Conservation (phyloP, 2,888 invertebrate species). For the Fragum sueziense region DNA sequence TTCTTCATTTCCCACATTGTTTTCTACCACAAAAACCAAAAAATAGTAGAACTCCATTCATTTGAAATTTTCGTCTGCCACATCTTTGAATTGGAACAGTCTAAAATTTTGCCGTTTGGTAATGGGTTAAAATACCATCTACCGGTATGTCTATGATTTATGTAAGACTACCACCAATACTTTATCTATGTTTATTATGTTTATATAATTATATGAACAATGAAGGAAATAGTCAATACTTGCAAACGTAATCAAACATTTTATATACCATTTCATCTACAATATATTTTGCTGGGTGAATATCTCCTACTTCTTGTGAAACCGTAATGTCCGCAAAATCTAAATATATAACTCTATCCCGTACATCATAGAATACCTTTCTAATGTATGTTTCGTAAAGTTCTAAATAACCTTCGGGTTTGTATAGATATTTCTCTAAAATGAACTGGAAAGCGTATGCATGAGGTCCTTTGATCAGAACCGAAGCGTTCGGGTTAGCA, state of each 20-base stretch:
- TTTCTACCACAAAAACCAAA: too few relatives aligned
- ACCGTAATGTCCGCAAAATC: neutral
- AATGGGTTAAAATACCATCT: too few relatives aligned
- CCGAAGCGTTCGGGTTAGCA: neutral
- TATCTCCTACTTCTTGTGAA: neutral
- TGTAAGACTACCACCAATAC: too few relatives aligned
- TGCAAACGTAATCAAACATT: neutral
- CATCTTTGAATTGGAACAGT: too few relatives aligned
- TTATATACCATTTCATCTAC: neutral
- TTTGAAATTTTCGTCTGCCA: too few relatives aligned
- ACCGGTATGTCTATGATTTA: too few relatives aligned
- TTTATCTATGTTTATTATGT: too few relatives aligned
- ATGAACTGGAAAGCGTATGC: neutral
- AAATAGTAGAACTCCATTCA: too few relatives aligned
- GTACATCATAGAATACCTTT: neutral
- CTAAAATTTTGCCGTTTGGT: too few relatives aligned
- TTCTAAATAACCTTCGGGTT: constrained; percentile 1
- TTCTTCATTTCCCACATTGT: too few relatives aligned
- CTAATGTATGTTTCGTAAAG: neutral
- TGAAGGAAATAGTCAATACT: neutral
- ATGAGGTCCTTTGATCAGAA: neutral
- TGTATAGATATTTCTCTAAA: neutral
- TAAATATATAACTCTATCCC: neutral
- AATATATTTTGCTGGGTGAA: neutral
- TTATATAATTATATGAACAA: too few relatives aligned